A percentile compares a stretch with the other conserved stretches of the same genome.
These are phyloP conservation scores for Rattus norvegicus DNA, from an alignment of 2,113 vertebrate species.

Conservation along the genomic window GRCr8 NC_086038.1:4505501-4506000, in stretches of 20 bases:
- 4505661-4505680: not conserved
- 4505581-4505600: rapidly evolving
- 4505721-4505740: not conserved
- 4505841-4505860: not conserved
- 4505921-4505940: too few relatives aligned
- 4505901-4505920: rapidly evolving
- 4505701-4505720: not conserved
- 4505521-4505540: not conserved
- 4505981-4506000: not conserved
- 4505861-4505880: not conserved
- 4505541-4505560: not conserved
- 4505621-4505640: rapidly evolving
- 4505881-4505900: not conserved
- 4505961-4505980: slow-evolving; percentile 40
- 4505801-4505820: not conserved
- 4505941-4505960: slow-evolving; percentile 25
- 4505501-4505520: not conserved
- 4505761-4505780: not conserved
- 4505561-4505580: not conserved
- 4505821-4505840: not conserved
- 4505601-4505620: rapidly evolving
- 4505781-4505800: not conserved
- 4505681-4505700: not conserved
- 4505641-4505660: rapidly evolving
- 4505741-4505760: not conserved